Base-by-base conservation (phyloP, 2,888 invertebrate species). In the Parochlus steinenii region DNA sequence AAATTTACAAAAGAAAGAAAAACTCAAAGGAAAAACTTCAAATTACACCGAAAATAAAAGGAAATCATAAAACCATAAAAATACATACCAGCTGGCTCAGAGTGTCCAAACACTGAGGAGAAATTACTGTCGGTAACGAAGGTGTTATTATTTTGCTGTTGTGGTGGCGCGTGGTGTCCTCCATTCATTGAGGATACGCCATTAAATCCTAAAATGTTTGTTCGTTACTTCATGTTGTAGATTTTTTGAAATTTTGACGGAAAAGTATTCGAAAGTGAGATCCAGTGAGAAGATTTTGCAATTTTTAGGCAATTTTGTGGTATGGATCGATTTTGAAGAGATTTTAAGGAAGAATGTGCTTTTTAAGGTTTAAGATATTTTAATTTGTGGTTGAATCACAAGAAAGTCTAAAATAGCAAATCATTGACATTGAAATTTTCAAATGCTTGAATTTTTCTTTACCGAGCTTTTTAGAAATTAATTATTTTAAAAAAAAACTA, bases 61-160 rank as follows among this genome's bases (percentile, higher is more conserved):
- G 14, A 29, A 27, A 32, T 17, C 27, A 33, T 26, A 23, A 29
- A 7, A 25, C 35, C 14, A 10, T 25, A 14, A 56, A 35, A 46
- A 48, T 46, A 59, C 69, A 69, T 68, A 71, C 72, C 71, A 62
- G 67, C 57, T 46, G 69, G 61, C 56, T 77, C 77, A 51, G 69
- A 62, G 62, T 69, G 74, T 60, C 82, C 85, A 64, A 87, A 87
- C 48, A 85, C 85, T 50, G 82, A 78, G 52, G 78, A 75, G 65
- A 86, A 86, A 65, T 75, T 79, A 62, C 78, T 81, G 58, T 86
- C 86, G 53, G 81, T 74, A 55, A 85, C 81, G 65, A 82, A 82
- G 49, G 70, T 64, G 57, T 63, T 67, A 56, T 61, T 61, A 49
- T 59, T 48, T 40, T 42, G 55, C 41, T 50, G 51, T 36, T 36